A percentile compares a stretch with the other conserved stretches of the same genome.
Evolutionary conservation across 1,140 invertebrate genomes (phyloP).

Genomic region (Zophobas morio): DNA sequence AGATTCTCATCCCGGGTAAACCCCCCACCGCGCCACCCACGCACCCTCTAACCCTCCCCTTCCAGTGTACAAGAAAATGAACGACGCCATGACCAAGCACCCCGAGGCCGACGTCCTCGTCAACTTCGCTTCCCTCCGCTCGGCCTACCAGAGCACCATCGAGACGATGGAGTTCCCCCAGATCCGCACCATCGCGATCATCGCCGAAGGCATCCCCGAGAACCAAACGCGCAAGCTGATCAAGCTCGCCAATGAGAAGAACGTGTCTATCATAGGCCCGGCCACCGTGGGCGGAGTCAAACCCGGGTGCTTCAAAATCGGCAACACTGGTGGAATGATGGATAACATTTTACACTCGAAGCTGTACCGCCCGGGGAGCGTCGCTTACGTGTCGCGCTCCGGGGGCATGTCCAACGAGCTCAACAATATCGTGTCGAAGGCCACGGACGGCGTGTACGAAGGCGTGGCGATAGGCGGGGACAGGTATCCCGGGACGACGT

Average conservation of each 20-base stretch:
- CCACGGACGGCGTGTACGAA: slow-evolving; percentile 97
- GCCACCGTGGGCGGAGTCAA: slow-evolving; percentile 99
- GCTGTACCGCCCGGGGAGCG: slow-evolving; percentile 95
- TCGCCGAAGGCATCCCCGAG: slow-evolving; percentile 99
- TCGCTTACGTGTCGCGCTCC: slow-evolving; percentile 98
- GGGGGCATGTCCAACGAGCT: slow-evolving; percentile 99
- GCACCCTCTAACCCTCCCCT: slow-evolving; percentile 51
- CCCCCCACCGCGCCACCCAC: slow-evolving; percentile 17
- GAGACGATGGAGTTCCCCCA: slow-evolving; percentile 94
- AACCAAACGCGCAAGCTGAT: slow-evolving; percentile 97
- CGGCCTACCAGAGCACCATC: slow-evolving; percentile 97
- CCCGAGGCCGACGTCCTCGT: slow-evolving; percentile 95
- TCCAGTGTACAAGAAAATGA: slow-evolving; percentile 97
- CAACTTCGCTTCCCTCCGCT: slow-evolving; percentile 98
- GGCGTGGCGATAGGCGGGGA: slow-evolving; percentile 99
- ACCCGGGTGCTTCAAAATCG: slow-evolving; percentile 99
- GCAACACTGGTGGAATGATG: slow-evolving; percentile 98
- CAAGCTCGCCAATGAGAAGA: slow-evolving; percentile 85
- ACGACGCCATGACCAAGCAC: slow-evolving; percentile 96
- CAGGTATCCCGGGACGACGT: slow-evolving; percentile 97
- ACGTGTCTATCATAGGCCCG: slow-evolving; percentile 93
- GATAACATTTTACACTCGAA: slow-evolving; percentile 99
- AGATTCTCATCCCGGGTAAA: slow-evolving; percentile 88
- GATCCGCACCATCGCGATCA: slow-evolving; percentile 97
- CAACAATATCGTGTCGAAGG: slow-evolving; percentile 98